Conservation (phyloP, 2,797 vertebrate species). For the Euthynnus affinis region DNA sequence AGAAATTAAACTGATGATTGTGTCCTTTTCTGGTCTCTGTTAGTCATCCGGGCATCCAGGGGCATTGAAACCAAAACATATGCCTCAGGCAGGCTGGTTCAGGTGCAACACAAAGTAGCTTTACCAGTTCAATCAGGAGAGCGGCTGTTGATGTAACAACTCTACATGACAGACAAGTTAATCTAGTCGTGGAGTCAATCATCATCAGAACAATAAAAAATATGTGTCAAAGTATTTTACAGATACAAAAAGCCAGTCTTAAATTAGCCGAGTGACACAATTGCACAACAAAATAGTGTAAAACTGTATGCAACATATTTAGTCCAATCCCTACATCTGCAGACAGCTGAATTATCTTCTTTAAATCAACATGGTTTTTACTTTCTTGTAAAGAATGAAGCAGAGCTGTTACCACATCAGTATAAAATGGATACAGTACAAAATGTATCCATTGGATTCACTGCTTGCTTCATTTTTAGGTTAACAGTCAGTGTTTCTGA, state of each 20-base stretch:
- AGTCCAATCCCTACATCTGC: background rate
- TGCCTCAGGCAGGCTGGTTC: background rate
- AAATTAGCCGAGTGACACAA: background rate
- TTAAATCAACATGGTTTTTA: background rate
- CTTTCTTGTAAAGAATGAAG: conserved; percentile 1
- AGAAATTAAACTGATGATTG: background rate
- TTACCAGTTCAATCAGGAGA: background rate
- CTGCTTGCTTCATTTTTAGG: background rate
- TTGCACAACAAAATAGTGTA: background rate
- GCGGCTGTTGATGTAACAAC: background rate
- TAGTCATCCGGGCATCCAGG: background rate
- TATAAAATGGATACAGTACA: background rate
- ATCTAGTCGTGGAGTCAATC: background rate
- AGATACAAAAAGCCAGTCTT: background rate
- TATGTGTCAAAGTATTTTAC: background rate
- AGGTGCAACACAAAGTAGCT: background rate
- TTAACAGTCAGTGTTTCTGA: conserved; percentile 3
- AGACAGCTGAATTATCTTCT: background rate
- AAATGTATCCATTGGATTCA: background rate
- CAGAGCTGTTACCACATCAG: background rate
- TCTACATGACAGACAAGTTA: background rate
- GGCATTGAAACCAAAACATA: background rate
- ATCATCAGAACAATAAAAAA: background rate
- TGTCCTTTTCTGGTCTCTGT: background rate
- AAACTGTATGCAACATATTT: background rate